Conservation (phyloP, 2,888 invertebrate species). For the Xanthorhoe designata region DNA sequence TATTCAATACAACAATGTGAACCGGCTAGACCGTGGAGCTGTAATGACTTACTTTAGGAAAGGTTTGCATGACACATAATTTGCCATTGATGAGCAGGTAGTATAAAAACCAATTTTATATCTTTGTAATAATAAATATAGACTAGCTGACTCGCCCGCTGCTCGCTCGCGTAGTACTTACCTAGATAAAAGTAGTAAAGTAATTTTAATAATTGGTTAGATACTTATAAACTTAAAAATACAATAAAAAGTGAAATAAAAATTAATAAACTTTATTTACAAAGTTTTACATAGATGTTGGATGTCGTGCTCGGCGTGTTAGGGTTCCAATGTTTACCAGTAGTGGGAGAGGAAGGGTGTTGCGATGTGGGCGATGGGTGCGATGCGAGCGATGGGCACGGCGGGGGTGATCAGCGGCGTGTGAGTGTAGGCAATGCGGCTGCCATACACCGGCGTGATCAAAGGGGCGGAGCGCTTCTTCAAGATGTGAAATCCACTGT, state of each 20-base stretch:
- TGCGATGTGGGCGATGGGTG: slow-evolving; percentile 43
- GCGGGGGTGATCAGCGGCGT: slow-evolving; percentile 42
- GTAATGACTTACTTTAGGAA: too few species aligned
- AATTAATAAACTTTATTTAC: slow-evolving; percentile 26
- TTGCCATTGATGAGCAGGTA: too few species aligned
- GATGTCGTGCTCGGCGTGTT: slow-evolving; percentile 17
- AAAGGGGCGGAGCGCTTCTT: slow-evolving; percentile 67
- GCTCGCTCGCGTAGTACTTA: too few species aligned
- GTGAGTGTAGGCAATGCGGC: slow-evolving; percentile 36
- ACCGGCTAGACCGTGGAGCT: too few species aligned
- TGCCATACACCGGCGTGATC: slow-evolving; percentile 46
- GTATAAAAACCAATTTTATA: too few species aligned
- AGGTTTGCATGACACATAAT: too few species aligned
- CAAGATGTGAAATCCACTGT: slow-evolving; percentile 54
- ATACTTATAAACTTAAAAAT: too few species aligned
- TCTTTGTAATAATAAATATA: too few species aligned
- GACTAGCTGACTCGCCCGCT: too few species aligned
- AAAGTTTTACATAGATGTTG: slow-evolving; percentile 18
- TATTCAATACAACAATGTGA: too few species aligned
- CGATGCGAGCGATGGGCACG: slow-evolving; percentile 42
- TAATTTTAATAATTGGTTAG: too few species aligned
- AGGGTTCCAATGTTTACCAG: slow-evolving; percentile 39
- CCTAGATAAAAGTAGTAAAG: too few species aligned
- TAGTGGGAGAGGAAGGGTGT: slow-evolving; percentile 51
- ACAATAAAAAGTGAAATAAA: neutral